Conservation (phyloP, 2,888 invertebrate genomes). For the Acutogordius australiensis region DNA sequence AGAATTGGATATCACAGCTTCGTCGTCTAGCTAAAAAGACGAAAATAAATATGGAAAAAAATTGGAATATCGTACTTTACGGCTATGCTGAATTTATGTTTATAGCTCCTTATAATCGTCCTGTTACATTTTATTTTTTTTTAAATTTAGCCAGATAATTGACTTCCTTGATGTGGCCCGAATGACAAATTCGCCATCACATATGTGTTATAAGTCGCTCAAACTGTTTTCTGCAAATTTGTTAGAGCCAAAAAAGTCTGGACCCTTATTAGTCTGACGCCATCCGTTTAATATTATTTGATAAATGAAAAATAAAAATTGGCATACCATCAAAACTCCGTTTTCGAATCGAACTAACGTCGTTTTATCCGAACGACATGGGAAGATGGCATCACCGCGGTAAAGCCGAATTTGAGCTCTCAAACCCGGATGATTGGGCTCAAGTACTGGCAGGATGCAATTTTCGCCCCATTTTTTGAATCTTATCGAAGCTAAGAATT, state of each 20-base stretch:
- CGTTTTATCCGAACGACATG: background rate
- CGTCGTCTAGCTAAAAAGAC: background rate
- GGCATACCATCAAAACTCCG: background rate
- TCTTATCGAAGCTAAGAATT: background rate
- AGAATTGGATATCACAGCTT: background rate
- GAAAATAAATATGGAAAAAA: background rate
- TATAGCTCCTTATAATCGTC: too few relatives aligned
- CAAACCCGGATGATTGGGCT: background rate
- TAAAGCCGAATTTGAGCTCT: background rate
- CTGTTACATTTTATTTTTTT: too few relatives aligned
- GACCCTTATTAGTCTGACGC: too few relatives aligned
- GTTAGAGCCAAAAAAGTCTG: too few relatives aligned
- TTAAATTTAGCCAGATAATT: too few relatives aligned
- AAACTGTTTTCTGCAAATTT: too few relatives aligned
- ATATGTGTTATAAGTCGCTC: too few relatives aligned
- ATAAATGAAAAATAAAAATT: too few relatives aligned
- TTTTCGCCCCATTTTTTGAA: background rate
- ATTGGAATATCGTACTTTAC: background rate
- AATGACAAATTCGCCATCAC: too few relatives aligned
- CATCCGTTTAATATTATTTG: too few relatives aligned
- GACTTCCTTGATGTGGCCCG: too few relatives aligned
- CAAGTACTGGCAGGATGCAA: background rate
- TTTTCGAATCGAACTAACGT: background rate
- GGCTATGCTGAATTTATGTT: too few relatives aligned
- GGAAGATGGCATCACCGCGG: background rate